Evolutionary conservation across 2,113 vertebrate species (phyloP), one percentile per base, ranked within the genome.

Genomic region (Ictalurus furcatus): DNA sequence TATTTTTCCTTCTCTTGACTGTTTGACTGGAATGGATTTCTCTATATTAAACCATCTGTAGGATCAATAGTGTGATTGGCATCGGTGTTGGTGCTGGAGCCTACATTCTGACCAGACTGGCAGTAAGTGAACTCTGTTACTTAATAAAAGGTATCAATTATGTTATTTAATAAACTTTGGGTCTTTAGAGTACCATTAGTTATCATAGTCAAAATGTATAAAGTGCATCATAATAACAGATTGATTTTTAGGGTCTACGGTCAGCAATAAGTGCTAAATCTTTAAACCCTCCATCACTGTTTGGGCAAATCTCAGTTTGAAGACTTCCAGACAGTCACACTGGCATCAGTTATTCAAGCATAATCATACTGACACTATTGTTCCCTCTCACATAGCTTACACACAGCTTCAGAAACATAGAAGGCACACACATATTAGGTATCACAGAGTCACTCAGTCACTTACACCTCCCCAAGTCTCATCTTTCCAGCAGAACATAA

Each of bases 61-160:
- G 98, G 93, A 93, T 99, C 92, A 98, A 95, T 92, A 97, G 95
- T 90, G 95, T 99, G 92, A 97, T 99, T 91, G 98, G 98, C 44
- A 97, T 98, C 90, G 97, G 97, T 85, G 96, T 98, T 88, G 97
- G 97, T 93, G 97, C 97, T 63, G 97, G 97, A 0, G 98, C 98
- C 71, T 97, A 98, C 81, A 88, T 99, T 93, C 97, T 99, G 91
- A 96, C 97, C 94, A 97, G 92, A 90, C 96, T 98, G 94, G 97
- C 97, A 52, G 98, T 99, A 93, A 98, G 97, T 97, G 7, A 82
- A 52, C 21, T 58, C 34, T 14, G 9, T 52, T 6, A 48, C 37
- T 78, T 44, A 48, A 23, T 73, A 73, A 19, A 37, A 37, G 6
- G 34, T 40, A 40, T 19, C 71, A 40, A 23, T 16, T 37, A 13